Base-by-base conservation (phyloP, 2,797 vertebrate genomes). In the Tragopan temminckii region DNA sequence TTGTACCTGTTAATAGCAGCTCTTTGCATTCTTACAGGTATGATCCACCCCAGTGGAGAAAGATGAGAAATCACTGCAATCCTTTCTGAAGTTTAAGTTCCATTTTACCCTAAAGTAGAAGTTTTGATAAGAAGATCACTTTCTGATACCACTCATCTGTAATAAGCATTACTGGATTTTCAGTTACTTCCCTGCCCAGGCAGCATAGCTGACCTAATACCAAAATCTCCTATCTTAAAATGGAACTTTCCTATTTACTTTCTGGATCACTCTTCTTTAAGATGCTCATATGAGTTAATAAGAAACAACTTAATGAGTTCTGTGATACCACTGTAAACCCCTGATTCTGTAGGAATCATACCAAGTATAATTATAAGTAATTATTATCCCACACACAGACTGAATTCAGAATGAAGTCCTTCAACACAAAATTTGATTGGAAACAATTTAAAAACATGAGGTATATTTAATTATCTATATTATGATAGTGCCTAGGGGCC, bases 381-480 rank as follows among this genome's bases (percentile, higher is more conserved):
- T 88, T 72, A 50, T 81, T 76, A 76, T 52, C 52, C 27, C 18
- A 17, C 33, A 84, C 18, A 77, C 3, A 58, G 42, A 27, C n/a
- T 80, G 66, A 91, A 89, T 55, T 59, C 42, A 85, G n/a, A 87
- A 85, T 18, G 55, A 85, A 69, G 52, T 31, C 43, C 27, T 80
- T 83, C n/a, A 89, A 76, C 27, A 89, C 11, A 55, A 66, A 67
- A 69, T 67, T 90, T 66, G 13, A 84, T 52, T 63, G 7, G 46
- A 93, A 94, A 85, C 4, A 35, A 46, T 71, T 85, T 84, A 17
- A 91, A 93, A 94, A 57, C 42, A 79, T 77, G 40, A 90, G 18
- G 11, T 50, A 31, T 58, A 72, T 80, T 91, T 89, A 72, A 83
- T 80, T 76, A 35, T 45, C 38, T 88, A 25, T 46, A 83, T 81